These are phyloP conservation scores for Drosophila funebris DNA, from an alignment of 1,140 invertebrate species.

Conservation along the genomic window DNA sequence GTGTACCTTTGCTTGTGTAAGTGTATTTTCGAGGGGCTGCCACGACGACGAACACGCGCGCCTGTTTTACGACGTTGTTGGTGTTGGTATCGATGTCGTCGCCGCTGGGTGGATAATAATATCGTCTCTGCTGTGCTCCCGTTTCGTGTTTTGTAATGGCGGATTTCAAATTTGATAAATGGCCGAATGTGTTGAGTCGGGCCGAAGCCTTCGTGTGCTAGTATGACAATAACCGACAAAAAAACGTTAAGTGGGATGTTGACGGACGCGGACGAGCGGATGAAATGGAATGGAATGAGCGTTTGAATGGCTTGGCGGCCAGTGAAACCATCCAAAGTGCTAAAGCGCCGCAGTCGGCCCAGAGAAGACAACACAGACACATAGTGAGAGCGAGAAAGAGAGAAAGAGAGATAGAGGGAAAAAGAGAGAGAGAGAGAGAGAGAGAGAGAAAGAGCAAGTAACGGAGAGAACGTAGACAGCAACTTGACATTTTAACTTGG, in stretches of 20 bases:
- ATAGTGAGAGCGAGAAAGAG: conserved; percentile 10
- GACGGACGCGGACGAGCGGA: conserved; percentile 81
- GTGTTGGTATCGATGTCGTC: conserved; percentile 58
- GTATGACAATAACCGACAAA: conserved; percentile 27
- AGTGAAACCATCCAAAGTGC: conserved; percentile 60
- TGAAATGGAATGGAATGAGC: conserved; percentile 79
- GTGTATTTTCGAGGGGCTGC: conserved; percentile 44
- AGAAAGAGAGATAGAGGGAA: background rate
- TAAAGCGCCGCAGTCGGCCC: conserved; percentile 45
- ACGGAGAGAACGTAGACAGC: conserved; percentile 12
- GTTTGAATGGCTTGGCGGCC: conserved; percentile 64
- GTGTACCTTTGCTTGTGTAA: conserved; percentile 25
- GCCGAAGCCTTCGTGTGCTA: conserved; percentile 46
- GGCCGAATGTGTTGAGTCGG: conserved; percentile 31
- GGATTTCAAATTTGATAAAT: conserved; percentile 65
- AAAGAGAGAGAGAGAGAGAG: conserved; percentile 14
- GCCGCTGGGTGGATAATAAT: conserved; percentile 64
- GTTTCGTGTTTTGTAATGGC: conserved; percentile 62
- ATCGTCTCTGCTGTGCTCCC: conserved; percentile 53
- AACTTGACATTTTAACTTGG: conserved; percentile 66
- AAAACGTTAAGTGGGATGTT: conserved; percentile 75
- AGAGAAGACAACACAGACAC: conserved; percentile 13
- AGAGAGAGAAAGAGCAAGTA: conserved; percentile 1
- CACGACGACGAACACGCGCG: conserved; percentile 64
- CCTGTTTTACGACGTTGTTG: conserved; percentile 53